These are phyloP conservation scores for Mellilla xanthometata DNA, from an alignment of 2,888 invertebrate genomes.

Conservation along the genomic window DNA sequence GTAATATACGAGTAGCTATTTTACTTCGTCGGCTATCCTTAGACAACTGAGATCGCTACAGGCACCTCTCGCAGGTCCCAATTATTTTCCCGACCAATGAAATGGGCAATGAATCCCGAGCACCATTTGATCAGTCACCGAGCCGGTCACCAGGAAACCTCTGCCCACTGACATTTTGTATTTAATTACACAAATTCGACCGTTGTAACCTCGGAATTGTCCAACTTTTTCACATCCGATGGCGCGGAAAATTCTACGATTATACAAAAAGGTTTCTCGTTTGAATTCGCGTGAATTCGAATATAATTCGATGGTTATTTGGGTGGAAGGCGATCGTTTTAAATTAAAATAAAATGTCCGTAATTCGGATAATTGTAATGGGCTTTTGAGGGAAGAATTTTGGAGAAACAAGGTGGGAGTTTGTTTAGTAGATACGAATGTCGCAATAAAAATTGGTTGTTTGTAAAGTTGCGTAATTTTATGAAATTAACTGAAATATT, in stretches of 20 bases:
- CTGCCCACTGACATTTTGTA: slow-evolving; percentile 44
- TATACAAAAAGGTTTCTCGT: slow-evolving; percentile 49
- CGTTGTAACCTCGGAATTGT: slow-evolving; percentile 42
- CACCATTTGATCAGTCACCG: slow-evolving; percentile 25
- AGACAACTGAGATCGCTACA: too few species aligned
- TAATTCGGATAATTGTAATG: slow-evolving; percentile 32
- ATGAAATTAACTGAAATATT: too few species aligned
- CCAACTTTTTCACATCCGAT: slow-evolving; percentile 44
- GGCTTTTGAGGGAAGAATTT: slow-evolving; percentile 2
- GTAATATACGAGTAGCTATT: too few species aligned
- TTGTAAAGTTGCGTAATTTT: too few species aligned
- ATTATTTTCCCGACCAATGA: slow-evolving; percentile 4
- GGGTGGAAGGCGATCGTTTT: slow-evolving; percentile 30
- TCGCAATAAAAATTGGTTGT: too few species aligned
- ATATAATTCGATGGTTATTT: slow-evolving; percentile 34
- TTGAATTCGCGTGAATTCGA: slow-evolving; percentile 43
- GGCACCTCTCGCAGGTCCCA: too few species aligned
- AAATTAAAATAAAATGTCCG: slow-evolving; percentile 26
- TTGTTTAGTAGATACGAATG: too few species aligned
- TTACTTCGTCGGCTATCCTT: too few species aligned
- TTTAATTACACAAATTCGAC: slow-evolving; percentile 48
- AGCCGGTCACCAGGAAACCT: slow-evolving; percentile 28
- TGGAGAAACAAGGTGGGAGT: not conserved
- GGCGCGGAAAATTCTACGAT: slow-evolving; percentile 50
- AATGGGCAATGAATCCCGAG: slow-evolving; percentile 21